These are phyloP conservation scores for Chlorocebus sabaeus DNA, from an alignment of 2,113 vertebrate genomes.

Conservation along the genomic window DNA sequence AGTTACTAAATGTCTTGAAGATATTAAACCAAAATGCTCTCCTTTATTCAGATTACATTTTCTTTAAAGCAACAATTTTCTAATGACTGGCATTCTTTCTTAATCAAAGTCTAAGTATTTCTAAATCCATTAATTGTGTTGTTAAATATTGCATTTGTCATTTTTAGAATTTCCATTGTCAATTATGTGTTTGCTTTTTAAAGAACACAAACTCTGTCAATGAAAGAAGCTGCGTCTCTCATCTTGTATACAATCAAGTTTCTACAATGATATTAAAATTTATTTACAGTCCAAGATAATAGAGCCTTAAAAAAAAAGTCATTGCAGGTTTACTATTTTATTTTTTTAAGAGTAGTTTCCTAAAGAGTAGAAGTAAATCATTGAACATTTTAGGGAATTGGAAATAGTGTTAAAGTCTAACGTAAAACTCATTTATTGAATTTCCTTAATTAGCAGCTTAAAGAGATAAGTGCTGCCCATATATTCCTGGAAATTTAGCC, in stretches of 20 bases:
- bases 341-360: not conserved
- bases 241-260: not conserved
- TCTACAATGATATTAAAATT: not conserved
- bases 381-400: not conserved
- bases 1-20: not conserved
- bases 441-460: not conserved
- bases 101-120: too few species aligned
- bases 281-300: not conserved
- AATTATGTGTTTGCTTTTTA: not conserved
- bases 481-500: not conserved
- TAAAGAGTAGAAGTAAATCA: not conserved
- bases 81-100: not conserved
- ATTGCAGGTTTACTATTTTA: not conserved
- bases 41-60: not conserved
- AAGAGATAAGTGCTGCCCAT: not conserved
- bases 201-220: not conserved
- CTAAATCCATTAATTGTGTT: too few species aligned
- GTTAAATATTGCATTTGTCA: too few species aligned
- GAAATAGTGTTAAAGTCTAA: not conserved
- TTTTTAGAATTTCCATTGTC: not conserved
- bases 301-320: not conserved
- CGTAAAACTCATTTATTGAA: not conserved
- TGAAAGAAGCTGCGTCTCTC: not conserved
- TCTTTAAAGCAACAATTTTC: not conserved
- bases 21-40: not conserved